Base-by-base conservation (phyloP, 2,888 invertebrate genomes). In the Ctenicera cuprea region DNA sequence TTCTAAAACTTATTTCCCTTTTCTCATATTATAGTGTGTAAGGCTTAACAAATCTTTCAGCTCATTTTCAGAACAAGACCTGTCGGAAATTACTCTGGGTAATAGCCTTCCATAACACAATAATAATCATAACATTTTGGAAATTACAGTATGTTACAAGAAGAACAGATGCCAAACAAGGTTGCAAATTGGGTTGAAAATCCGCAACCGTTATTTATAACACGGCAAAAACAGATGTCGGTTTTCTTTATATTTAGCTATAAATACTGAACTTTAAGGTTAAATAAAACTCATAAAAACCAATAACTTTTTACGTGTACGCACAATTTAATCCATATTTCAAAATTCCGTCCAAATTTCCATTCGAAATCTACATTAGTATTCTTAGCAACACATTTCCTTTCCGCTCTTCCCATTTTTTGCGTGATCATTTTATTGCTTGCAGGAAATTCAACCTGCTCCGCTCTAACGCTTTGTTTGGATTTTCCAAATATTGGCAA, bases 271-370 rank as follows among this genome's bases (percentile, higher is more conserved):
- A 41, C 18, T 48, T 33, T 16, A 16, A 18, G 48, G 16, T 18
- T 18, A 48, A 16, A 18, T 9, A 48, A 41, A 48, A 8, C 16
- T 18, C 48, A 18, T 18, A 18, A 48, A 48, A 48, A 48, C 16
- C 48, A 48, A 48, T 48, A 18, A 18, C 48, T 18, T 48, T 48
- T 48, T 8, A 48, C 14, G 48, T 48, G 48, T 18, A 48, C 16
- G 48, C 48, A 48, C 48, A 48, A 48, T 48, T 48, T 48, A 48
- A 48, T 48, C 18, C 18, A 48, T 48, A 48, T 48, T 48, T 48
- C 48, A 48, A 18, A 18, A 18, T 14, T 16, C 14, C 38, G n/a
- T 9, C 38, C 7, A 38, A 12, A 38, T 41, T 41, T 14, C 41
- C 14, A 14, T 41, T 41, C 3, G 14, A 41, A 41, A 41, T 41